Evolutionary conservation across 2,888 invertebrate genomes (phyloP).

Genomic region (Hypercompe scribonia): DNA sequence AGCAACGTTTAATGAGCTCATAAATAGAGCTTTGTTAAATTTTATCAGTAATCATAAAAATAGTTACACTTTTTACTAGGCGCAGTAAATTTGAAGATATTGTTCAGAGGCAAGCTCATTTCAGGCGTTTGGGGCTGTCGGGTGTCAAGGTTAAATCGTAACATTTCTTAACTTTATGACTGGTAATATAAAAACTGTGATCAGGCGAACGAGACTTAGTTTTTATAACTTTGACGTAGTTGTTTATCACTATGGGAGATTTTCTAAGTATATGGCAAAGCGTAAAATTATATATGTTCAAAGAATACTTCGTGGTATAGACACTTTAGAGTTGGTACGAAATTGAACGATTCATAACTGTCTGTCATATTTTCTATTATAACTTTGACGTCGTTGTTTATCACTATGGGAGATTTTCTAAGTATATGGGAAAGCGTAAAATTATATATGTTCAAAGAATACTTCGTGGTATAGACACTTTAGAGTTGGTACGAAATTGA

Average conservation of each 20-base stretch:
- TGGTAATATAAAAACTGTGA: constrained; percentile 59
- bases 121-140: constrained; percentile 28
- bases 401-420: constrained; percentile 16
- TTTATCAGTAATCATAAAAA: constrained; percentile 54
- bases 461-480: constrained; percentile 31
- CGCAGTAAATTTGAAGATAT: constrained; percentile 51
- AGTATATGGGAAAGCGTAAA: constrained; percentile 30
- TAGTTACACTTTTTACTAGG: constrained; percentile 51
- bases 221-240: constrained; percentile 37
- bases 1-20: constrained; percentile 38
- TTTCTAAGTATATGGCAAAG: constrained; percentile 27
- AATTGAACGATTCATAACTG: not conserved
- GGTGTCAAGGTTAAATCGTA: constrained; percentile 51
- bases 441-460: constrained; percentile 39
- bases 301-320: constrained; percentile 34
- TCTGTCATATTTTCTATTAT: no score
- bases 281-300: constrained; percentile 36
- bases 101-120: constrained; percentile 41
- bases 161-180: constrained; percentile 60
- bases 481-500: constrained; percentile 26
- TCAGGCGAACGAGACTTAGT: constrained; percentile 50
- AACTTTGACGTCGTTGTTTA: constrained; percentile 21
- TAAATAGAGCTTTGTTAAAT: constrained; percentile 48
- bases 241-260: constrained; percentile 19
- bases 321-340: constrained; percentile 30